Evolutionary conservation across 2,888 invertebrate species (phyloP), one percentile per base, ranked within the genome.

Genomic region (Cosmopolites sordidus): DNA sequence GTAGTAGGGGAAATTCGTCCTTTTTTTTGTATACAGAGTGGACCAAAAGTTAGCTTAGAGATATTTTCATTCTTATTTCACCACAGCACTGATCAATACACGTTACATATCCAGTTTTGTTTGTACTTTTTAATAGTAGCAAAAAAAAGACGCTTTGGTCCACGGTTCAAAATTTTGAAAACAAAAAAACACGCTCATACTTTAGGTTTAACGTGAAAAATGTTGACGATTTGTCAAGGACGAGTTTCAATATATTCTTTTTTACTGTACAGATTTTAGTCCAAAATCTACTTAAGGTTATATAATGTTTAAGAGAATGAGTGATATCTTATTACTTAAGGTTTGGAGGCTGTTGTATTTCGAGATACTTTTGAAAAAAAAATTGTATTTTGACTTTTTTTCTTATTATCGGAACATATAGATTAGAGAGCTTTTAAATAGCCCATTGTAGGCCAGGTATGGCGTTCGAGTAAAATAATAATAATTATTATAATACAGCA

Each of bases 181-280:
- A 22, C 8, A 22, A 5, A 22, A 22, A 22, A 22, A 22, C 8
- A 22, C 8, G 22, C 22, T 22, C 22, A 22, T 22, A 3, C 3
- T 8, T 3, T 22, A 22, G 22, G 22, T 8, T n/a, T 22, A 22
- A 22, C 22, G 3, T n/a, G n/a, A n/a, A n/a, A n/a, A n/a, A n/a
- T n/a, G n/a, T n/a, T n/a, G n/a, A n/a, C 4, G 22, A 8, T 22
- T 22, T 22, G 4, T 22, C 22, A 8, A 33, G 33, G 12, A 12
- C 33, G 33, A 33, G 11, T 33, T 33, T 33, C 33, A 3, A 33
- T 12, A 27, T 33, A 33, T 49, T 54, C 55, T 62, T 56, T 62
- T 61, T 62, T 66, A 64, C 57, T 69, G 67, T 69, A 68, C 67
- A 68, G 66, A 63, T 65, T 65, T 61, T 63, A 63, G 53, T 58